Evolutionary conservation across 2,113 vertebrate species (phyloP).

Genomic region (Tachycineta bicolor): DNA sequence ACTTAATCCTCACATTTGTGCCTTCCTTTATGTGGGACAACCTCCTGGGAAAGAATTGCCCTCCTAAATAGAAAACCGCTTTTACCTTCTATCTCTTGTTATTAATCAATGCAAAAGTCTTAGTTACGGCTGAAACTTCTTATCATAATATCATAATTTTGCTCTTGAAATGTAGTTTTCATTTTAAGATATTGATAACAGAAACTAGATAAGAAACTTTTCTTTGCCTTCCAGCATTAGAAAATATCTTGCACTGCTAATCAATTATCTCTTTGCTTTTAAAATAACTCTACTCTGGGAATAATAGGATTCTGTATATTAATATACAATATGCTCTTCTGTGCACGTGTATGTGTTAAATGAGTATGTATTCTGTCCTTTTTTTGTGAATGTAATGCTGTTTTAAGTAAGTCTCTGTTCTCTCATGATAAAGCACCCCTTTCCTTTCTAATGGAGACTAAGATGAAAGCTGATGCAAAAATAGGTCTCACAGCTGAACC

Average conservation of each 20-base stretch:
- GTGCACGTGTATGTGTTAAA: not conserved
- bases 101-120: conserved; percentile 56
- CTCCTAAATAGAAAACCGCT: not conserved
- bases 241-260: conserved; percentile 39
- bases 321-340: conserved; percentile 17
- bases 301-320: not conserved
- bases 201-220: conserved; percentile 59
- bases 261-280: conserved; percentile 60
- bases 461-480: not conserved
- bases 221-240: conserved; percentile 56
- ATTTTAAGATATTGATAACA: conserved; percentile 54
- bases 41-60: not conserved
- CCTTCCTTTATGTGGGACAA: not conserved
- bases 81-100: conserved; percentile 16
- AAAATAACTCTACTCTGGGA: conserved; percentile 9
- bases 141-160: conserved; percentile 52
- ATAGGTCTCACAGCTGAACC: not conserved
- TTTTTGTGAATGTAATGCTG: not conserved
- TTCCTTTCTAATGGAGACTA: not conserved
- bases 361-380: not conserved
- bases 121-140: conserved; percentile 50
- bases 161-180: conserved; percentile 39
- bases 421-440: not conserved
- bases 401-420: not conserved
- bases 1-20: not conserved